Conservation (phyloP, 2,888 invertebrate genomes). For the Agrochola lychnidis region DNA sequence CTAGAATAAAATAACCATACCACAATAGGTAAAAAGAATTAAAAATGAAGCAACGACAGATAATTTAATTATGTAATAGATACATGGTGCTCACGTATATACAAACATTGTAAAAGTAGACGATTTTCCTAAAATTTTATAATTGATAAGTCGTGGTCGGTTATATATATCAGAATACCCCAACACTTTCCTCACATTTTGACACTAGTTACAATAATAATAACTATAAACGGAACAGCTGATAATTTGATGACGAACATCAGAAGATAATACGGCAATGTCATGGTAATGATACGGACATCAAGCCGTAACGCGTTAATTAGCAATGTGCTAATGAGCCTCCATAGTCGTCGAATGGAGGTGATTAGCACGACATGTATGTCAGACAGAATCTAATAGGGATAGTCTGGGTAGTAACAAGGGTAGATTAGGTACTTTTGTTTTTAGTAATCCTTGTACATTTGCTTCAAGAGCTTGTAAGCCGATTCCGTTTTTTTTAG, state of each 20-base stretch:
- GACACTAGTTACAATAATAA: not conserved
- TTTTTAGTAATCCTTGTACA: not conserved
- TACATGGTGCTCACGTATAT: too few relatives aligned
- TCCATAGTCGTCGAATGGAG: not conserved
- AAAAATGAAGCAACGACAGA: too few relatives aligned
- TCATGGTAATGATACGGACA: slow-evolving; percentile 27
- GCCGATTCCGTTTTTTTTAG: not conserved
- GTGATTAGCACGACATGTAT: slow-evolving; percentile 22
- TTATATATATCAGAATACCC: not conserved
- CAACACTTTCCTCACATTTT: not conserved
- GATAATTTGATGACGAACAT: slow-evolving; percentile 10
- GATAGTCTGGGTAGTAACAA: slow-evolving; percentile 13
- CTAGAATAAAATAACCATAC: too few relatives aligned
- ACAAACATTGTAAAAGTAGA: too few relatives aligned
- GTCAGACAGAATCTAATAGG: not conserved
- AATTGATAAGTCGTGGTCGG: too few relatives aligned
- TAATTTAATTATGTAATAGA: too few relatives aligned
- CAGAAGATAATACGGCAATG: slow-evolving; percentile 13
- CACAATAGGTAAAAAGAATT: too few relatives aligned
- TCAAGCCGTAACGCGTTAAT: slow-evolving; percentile 30
- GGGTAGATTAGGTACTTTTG: not conserved
- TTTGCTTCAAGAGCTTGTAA: not conserved
- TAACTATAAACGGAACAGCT: not conserved
- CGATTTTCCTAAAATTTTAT: too few relatives aligned
- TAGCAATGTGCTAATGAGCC: slow-evolving; percentile 32